Base-by-base conservation (phyloP, 2,113 vertebrate genomes). In the Labrus mixtus region DNA sequence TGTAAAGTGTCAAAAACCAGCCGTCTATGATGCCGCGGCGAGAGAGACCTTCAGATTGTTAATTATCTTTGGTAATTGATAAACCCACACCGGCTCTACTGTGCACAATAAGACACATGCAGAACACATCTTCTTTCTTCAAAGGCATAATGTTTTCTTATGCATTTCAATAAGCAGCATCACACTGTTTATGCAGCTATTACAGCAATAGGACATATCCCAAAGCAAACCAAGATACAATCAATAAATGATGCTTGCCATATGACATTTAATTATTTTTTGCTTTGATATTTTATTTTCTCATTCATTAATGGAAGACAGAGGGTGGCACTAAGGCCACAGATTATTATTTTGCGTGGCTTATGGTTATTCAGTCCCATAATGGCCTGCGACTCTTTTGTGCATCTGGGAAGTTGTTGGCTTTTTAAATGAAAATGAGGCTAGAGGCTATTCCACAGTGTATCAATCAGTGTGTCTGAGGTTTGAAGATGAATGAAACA, bases 401-500 rank as follows among this genome's bases (percentile, higher is more conserved):
- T 43, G 83, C 83, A 67, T 73, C 73, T 43, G 82, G 79, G 75
- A 79, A 82, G 75, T 75, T 85, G 65, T 66, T 22, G 57, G 51
- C 5, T 85, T 84, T 91, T 85, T 82, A 83, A 84, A 70, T 84
- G 65, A 86, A 90, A 92, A 87, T 88, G 56, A 92, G 90, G 87
- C 84, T 68, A 11, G 69, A 70, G 78, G 82, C 82, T 87, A 87
- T 92, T 92, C 91, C 90, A 90, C 79, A 80, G 87, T 86, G 87
- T 90, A 89, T 92, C 91, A 93, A 90, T 93, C 90, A 91, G 91
- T 90, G 85, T 89, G 89, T 90, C 88, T 76, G 76, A 90, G 81
- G 76, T 90, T 90, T 90, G 83, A 92, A 93, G 90, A 91, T 86
- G 85, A 88, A 88, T 87, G 84, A 93, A 93, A 90, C 87, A 81